Conservation (phyloP, 2,797 vertebrate genomes). For the Psittacula derbiana region DNA sequence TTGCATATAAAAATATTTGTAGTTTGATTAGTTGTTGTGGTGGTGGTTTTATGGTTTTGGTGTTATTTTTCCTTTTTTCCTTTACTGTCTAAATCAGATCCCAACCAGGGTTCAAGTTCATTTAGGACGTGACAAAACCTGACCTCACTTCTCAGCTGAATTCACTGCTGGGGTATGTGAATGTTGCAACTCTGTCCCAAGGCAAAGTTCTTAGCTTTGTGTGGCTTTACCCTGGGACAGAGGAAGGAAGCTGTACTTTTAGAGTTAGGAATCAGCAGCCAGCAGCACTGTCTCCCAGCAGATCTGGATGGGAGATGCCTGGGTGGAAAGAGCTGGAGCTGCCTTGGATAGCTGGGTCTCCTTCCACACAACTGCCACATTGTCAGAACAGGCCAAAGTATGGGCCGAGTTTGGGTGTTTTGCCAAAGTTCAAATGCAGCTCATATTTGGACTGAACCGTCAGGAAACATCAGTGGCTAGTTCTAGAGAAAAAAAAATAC, state of each 20-base stretch:
- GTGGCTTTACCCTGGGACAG: neutral
- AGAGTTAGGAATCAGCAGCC: neutral
- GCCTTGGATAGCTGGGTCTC: neutral
- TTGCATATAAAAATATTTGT: neutral
- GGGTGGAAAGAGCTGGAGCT: neutral
- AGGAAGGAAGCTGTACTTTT: neutral
- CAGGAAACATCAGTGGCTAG: neutral
- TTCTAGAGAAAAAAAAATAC: neutral
- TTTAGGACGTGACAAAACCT: neutral
- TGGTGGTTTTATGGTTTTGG: neutral
- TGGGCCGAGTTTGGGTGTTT: neutral
- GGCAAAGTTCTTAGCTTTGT: neutral
- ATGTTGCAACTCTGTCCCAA: neutral
- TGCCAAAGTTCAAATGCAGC: neutral
- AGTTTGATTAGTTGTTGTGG: neutral
- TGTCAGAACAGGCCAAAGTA: neutral
- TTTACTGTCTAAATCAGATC: neutral
- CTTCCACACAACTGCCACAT: neutral
- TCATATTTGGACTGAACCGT: neutral
- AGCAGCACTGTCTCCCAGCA: neutral
- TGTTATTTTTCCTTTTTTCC: accelerated
- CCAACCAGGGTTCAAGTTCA: neutral
- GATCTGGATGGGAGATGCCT: neutral
- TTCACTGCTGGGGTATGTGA: neutral
- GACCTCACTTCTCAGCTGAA: neutral